Evolutionary conservation across 2,888 invertebrate species (phyloP), one percentile per base, ranked within the genome.

Genomic region (Synergus laeviventris): DNA sequence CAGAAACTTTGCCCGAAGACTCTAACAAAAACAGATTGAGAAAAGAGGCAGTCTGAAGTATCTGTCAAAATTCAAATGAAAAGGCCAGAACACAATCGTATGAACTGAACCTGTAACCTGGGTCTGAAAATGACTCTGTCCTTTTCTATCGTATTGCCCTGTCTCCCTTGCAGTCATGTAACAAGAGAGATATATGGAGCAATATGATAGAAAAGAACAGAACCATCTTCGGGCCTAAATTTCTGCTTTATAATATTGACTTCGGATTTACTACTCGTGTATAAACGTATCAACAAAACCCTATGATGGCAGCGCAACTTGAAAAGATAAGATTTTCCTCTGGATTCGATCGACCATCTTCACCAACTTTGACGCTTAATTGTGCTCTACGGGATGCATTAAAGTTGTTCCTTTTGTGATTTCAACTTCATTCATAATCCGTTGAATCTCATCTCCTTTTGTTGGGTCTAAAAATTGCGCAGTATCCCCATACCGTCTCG

Each of bases 1-100:
- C 59, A 21, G 12, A 74, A 56, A 74, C 56, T 74, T 74, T 74
- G 42, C 21, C 39, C 73, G 11, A 64, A 66, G 42, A 66, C 64
- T 39, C 59, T 74, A 74, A 59, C 59, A 74, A 56, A 59, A 56
- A n/a, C n/a, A n/a, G 38, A 21, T 36, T 39, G n/a, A 38, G 36
- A 73, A 59, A 18, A 56, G 49, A 56, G 8, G 5, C 18, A 74
- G 39, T 74, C 59, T 36, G 21, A n/a, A 1, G 36, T 39, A 64
- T 42, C 39, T 45, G 24, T 39, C 18, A 14, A 42, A 45, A 66
- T 66, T 66, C 64, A 66, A 66, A 66, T 66, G 16, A 31, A 45
- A 49, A 4, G n/a, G n/a, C n/a, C n/a, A n/a, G n/a, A n/a, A n/a
- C n/a, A n/a, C n/a, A n/a, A n/a, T n/a, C n/a, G n/a, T n/a, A n/a